Evolutionary conservation across 2,888 invertebrate species (phyloP).

Genomic region (Conchocele bisecta): DNA sequence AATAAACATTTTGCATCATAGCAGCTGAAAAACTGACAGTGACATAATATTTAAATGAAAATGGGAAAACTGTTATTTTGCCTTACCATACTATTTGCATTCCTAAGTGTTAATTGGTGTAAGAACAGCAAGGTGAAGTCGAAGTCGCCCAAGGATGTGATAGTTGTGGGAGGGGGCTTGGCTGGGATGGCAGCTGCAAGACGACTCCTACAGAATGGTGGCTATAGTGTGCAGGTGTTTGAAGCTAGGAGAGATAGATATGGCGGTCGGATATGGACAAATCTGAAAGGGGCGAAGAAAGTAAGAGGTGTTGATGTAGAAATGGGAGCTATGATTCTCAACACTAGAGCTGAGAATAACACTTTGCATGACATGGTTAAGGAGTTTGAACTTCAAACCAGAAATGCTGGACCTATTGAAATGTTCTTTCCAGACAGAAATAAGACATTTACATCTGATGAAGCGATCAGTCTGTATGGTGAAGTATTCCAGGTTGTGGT

Average conservation of each 20-base stretch:
- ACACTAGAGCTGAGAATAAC: conserved; percentile 60
- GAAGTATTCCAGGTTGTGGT: conserved; percentile 50
- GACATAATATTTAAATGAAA: too few species aligned
- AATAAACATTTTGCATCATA: too few species aligned
- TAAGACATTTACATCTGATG: conserved; percentile 57
- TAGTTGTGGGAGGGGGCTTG: conserved; percentile 75
- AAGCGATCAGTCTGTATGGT: conserved; percentile 52
- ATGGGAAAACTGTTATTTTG: too few species aligned
- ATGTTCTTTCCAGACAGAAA: conserved; percentile 52
- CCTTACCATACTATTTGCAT: too few species aligned
- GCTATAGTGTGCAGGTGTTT: conserved; percentile 65
- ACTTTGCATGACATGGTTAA: conserved; percentile 61
- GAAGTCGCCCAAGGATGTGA: conserved; percentile 46
- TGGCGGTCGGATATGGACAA: conserved; percentile 75
- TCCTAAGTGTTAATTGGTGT: neutral
- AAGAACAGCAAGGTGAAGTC: neutral
- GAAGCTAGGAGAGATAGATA: conserved; percentile 72
- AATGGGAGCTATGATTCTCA: conserved; percentile 64
- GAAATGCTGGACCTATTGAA: conserved; percentile 55
- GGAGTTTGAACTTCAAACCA: conserved; percentile 63
- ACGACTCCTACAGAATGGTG: conserved; percentile 55
- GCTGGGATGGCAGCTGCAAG: conserved; percentile 75
- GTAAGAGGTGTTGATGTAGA: conserved; percentile 72
- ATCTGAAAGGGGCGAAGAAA: conserved; percentile 44
- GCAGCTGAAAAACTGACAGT: too few species aligned